Evolutionary conservation across 2,797 vertebrate species (phyloP), one percentile per base, ranked within the genome.

Genomic region (Leuciscus waleckii): DNA sequence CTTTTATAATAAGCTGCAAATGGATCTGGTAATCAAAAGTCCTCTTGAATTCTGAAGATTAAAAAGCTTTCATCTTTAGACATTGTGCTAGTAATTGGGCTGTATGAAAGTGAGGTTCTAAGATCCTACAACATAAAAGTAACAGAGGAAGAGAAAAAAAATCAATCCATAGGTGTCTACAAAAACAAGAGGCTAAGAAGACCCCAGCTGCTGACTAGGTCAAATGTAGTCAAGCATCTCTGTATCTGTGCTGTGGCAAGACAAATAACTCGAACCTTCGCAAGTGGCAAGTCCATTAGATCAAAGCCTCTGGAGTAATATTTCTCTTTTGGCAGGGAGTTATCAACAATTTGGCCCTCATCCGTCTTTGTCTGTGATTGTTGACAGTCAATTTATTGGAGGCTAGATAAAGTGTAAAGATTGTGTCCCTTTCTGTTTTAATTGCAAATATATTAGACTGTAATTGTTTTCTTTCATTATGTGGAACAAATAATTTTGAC

Each of bases 201-300:
- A 71, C 86, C 90, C 19, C 93, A 91, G 88, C 26, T 93, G 71
- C 89, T 92, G 54, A 86, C 86, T 82, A 89, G 85, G 85, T 90
- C 90, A 80, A 88, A 89, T 82, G 82, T 93, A 17, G 83, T 75
- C 87, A 92, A 89, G 87, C 89, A 85, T 65, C 81, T 91, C 80
- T 93, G 82, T 88, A 92, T 86, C 82, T 93, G 75, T 93, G 90
- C 88, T 93, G 87, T 85, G 89, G 85, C 88, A 88, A 89, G 88
- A 93, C 89, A 68, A 88, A 92, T 87, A 93, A 91, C 88, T 85
- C 91, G 54, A 92, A 91, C 85, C 90, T 93, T 86, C 91, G 82
- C 91, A 90, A 82, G 88, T 92, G 86, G 84, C 89, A 90, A 94
- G 91, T 89, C 83, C 81, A 87, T 86, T 83, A 86, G 61, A 81